Evolutionary conservation across 2,113 vertebrate species (phyloP).

Genomic region (Thinocorus orbignyianus): DNA sequence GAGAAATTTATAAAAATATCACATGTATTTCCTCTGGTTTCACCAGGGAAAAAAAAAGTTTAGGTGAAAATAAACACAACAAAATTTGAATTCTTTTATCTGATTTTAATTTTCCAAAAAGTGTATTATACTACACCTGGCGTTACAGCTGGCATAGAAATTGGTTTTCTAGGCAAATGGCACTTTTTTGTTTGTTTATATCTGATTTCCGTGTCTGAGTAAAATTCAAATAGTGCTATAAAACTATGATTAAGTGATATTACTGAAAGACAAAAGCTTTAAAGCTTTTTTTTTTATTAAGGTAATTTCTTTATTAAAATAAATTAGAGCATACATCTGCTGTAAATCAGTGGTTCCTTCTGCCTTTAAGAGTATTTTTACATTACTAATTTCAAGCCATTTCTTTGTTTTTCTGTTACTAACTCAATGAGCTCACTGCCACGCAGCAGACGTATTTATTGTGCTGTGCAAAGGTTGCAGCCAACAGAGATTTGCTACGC

Average conservation of each 20-base stretch:
- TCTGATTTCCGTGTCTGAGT: neutral
- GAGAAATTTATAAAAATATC: neutral
- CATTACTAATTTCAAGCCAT: constrained; percentile 45
- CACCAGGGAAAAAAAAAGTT: neutral
- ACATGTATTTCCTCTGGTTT: neutral
- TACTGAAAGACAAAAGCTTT: neutral
- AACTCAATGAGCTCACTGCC: constrained; percentile 64
- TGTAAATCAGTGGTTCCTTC: neutral
- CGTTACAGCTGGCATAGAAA: neutral
- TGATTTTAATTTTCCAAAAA: neutral
- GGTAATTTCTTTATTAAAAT: neutral
- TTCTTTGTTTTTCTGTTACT: constrained; percentile 69
- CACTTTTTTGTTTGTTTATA: neutral
- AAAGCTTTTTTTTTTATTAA: neutral
- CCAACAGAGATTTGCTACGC: constrained; percentile 67
- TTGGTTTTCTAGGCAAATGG: neutral
- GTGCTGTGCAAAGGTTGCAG: constrained; percentile 77
- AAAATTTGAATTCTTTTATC: neutral
- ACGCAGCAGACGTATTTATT: constrained; percentile 70
- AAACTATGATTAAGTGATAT: neutral
- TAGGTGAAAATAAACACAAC: neutral
- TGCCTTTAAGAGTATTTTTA: neutral
- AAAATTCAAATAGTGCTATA: neutral
- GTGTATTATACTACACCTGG: neutral
- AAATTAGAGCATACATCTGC: neutral